Percentiles rank a stretch among this genome's conserved stretches.
Conservation (phyloP, 2,888 invertebrate species). For the Chironomus tentans region DNA sequence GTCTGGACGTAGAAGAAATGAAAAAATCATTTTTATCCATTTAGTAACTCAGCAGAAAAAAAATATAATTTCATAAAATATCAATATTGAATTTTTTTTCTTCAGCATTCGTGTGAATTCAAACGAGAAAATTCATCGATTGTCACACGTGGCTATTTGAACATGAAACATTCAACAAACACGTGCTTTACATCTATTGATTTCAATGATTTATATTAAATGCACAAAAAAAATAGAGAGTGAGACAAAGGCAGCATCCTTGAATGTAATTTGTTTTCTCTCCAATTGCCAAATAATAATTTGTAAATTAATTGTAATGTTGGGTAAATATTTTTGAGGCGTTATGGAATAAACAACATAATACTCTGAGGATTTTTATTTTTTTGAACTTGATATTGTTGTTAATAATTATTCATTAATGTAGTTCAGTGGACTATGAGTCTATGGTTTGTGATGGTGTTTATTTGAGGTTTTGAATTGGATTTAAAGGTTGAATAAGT, state of each 20-base stretch:
- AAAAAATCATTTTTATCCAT: too few species aligned
- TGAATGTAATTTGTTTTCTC: slow-evolving; percentile 1
- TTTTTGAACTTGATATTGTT: too few species aligned
- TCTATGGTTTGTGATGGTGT: too few species aligned
- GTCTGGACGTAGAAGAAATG: not conserved
- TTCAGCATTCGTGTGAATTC: slow-evolving; percentile 11
- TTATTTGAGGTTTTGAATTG: too few species aligned
- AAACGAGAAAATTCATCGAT: slow-evolving; percentile 18
- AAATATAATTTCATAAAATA: too few species aligned
- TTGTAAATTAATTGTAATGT: slow-evolving; percentile 7
- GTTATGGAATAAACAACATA: not conserved
- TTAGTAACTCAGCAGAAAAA: too few species aligned
- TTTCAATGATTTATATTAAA: not conserved
- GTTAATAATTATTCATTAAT: too few species aligned
- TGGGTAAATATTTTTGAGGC: slow-evolving; percentile 7
- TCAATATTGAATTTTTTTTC: not conserved
- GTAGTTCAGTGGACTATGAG: too few species aligned
- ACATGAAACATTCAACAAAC: slow-evolving; percentile 1
- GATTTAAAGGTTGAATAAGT: too few species aligned
- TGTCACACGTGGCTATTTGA: slow-evolving; percentile 15
- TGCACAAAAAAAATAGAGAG: not conserved
- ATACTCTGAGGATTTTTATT: too few species aligned
- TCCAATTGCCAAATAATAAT: not conserved
- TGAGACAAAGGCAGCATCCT: slow-evolving; percentile 8
- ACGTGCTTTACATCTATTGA: not conserved